Conservation (phyloP, 2,797 vertebrate species). For the Paratrypauchen microcephalus region DNA sequence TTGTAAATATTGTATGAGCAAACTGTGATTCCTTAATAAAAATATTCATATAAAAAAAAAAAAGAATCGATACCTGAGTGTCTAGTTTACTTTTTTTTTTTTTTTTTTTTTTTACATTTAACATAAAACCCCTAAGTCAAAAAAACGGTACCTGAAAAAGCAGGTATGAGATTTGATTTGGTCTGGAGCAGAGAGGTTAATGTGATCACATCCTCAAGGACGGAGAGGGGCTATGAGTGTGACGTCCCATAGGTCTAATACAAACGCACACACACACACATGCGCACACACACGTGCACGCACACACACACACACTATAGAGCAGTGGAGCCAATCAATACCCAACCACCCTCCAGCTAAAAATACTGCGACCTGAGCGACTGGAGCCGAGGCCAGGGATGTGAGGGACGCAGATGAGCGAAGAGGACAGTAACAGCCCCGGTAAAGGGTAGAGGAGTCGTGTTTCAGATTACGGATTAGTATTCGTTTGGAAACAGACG, state of each 20-base stretch:
- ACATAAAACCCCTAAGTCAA: no score
- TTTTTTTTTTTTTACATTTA: no score
- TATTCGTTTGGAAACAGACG: neutral
- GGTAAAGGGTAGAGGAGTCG: slow-evolving; percentile 13
- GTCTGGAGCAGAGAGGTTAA: slow-evolving; percentile 33
- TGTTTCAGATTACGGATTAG: neutral
- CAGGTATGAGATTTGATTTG: slow-evolving; percentile 10
- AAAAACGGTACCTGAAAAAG: no score
- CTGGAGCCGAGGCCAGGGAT: slow-evolving; percentile 30
- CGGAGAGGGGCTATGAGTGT: slow-evolving; percentile 37
- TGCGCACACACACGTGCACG: neutral
- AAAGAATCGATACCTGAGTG: no score
- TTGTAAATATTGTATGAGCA: no score
- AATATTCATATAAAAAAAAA: no score
- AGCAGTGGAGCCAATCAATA: slow-evolving; percentile 66
- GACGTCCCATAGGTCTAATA: slow-evolving; percentile 48
- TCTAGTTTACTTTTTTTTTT: no score
- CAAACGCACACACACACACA: neutral
- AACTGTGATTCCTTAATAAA: no score
- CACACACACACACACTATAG: slow-evolving; percentile 34
- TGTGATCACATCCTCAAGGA: slow-evolving; percentile 66
- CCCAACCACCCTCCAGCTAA: slow-evolving; percentile 58
- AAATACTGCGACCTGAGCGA: slow-evolving; percentile 46
- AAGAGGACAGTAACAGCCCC: slow-evolving; percentile 52
- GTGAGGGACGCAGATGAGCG: slow-evolving; percentile 55